These are phyloP conservation scores for Odiellus spinosus DNA, from an alignment of 2,888 invertebrate genomes.

Conservation along the genomic window DNA sequence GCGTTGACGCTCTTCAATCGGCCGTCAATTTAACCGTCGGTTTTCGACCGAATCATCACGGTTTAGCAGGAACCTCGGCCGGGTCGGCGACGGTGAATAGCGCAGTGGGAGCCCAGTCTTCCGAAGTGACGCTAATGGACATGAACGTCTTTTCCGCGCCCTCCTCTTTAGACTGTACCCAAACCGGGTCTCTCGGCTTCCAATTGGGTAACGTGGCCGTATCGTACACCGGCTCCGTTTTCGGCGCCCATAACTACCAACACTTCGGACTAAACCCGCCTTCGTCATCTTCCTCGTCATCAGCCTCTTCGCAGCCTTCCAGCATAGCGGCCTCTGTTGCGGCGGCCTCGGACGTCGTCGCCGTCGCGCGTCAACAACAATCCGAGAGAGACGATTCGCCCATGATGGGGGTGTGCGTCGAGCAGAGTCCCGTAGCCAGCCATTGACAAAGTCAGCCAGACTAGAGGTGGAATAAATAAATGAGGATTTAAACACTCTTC, in stretches of 20 bases:
- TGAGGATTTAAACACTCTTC: too few relatives aligned
- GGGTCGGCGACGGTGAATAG: slow-evolving; percentile 13
- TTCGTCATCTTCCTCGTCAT: slow-evolving; percentile 4
- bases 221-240: slow-evolving; percentile 13
- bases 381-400: slow-evolving; percentile 52
- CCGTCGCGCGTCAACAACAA: slow-evolving; percentile 9
- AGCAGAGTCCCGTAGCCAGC: slow-evolving; percentile 83
- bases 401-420: slow-evolving; percentile 76
- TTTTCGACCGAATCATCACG: slow-evolving; percentile 7
- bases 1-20: slow-evolving; percentile 17
- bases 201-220: slow-evolving; percentile 23
- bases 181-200: slow-evolving; percentile 32
- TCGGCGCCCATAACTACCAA: slow-evolving; percentile 13
- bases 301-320: slow-evolving; percentile 17
- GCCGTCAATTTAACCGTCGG: too few relatives aligned
- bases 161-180: slow-evolving; percentile 29
- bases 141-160: slow-evolving; percentile 24
- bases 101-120: slow-evolving; percentile 15
- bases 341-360: slow-evolving; percentile 4
- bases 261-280: slow-evolving; percentile 11
- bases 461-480: too few relatives aligned
- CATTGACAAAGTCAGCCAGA: slow-evolving; percentile 37
- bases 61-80: slow-evolving; percentile 12
- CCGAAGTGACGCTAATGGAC: slow-evolving; percentile 21
- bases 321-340: slow-evolving; percentile 12